Base-by-base conservation (phyloP, 2,113 vertebrate species). In the Excalfactoria chinensis region DNA sequence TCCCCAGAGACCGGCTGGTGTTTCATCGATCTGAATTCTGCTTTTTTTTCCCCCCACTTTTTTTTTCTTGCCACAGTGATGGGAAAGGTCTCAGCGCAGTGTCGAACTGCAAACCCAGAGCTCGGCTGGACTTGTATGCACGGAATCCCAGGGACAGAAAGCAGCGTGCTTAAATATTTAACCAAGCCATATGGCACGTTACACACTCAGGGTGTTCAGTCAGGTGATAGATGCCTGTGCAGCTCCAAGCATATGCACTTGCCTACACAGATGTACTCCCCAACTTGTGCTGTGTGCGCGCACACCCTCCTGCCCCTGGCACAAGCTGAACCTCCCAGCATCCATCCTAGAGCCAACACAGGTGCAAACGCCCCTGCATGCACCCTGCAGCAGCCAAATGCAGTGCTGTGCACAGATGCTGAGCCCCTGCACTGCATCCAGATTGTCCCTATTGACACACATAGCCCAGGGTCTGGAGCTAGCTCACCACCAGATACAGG, bases 131-230 rank as follows among this genome's bases (percentile, higher is more conserved):
- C 1, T 6, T 1, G 2, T 79, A 70, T 1, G 0, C 67, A 44
- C 14, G 0, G 80, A 63, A 67, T 66, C 59, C 68, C 49, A 1
- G 3, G 81, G 86, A 81, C 73, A 63, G 86, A 76, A 82, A 93
- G 78, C 90, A 81, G 92, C 73, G 90, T 88, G 79, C 91, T 95
- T 93, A 93, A 95, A 91, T 94, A 96, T 95, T 96, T 90, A 95
- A 94, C 67, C 60, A 67, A 94, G 84, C 59, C 93, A 96, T 81
- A 88, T 90, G 95, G 95, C 2, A 28, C 2, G 41, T 56, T 53
- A 5, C 92, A 34, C 12, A 90, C 70, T 0, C 17, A 88, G 84
- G 88, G 80, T 55, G 93, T 69, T 91, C 86, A 94, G 88, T 48
- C 90, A 95, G 95, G 96, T 95, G 96, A 93, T 93, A 68, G 56